These are phyloP conservation scores for Neodontobutis hainanensis DNA, from an alignment of 2,113 vertebrate species.

Conservation along the genomic window DNA sequence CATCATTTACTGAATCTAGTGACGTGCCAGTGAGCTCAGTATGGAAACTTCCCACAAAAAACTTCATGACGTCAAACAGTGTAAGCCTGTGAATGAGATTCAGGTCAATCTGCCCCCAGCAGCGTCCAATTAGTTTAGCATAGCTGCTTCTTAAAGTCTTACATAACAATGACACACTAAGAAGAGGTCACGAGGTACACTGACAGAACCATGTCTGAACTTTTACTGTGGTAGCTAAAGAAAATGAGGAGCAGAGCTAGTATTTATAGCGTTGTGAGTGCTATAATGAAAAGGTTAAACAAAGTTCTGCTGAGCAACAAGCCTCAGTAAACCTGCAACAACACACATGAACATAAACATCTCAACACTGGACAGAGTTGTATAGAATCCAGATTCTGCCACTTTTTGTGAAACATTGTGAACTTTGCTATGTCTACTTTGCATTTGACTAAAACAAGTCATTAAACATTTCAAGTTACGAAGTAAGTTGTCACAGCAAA, in stretches of 20 bases:
- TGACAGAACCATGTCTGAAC: neutral
- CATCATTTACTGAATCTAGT: neutral
- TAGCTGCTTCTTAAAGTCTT: constrained; percentile 45
- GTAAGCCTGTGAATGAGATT: constrained; percentile 57
- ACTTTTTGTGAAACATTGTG: too few species aligned
- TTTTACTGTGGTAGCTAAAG: neutral
- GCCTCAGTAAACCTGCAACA: neutral
- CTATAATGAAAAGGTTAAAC: neutral
- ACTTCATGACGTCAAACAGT: constrained; percentile 16
- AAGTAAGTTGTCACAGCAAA: neutral
- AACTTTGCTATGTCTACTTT: too few species aligned
- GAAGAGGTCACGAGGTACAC: constrained; percentile 1
- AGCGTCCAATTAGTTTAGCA: constrained; percentile 49
- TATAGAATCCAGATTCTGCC: too few species aligned
- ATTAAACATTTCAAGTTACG: too few species aligned
- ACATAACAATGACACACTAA: constrained; percentile 44
- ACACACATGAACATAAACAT: neutral
- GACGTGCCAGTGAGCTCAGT: neutral
- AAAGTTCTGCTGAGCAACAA: neutral
- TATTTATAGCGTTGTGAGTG: neutral
- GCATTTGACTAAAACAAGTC: too few species aligned
- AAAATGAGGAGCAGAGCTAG: neutral
- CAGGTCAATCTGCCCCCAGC: constrained; percentile 53
- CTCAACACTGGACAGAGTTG: too few species aligned
- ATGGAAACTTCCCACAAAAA: constrained; percentile 5